phyloP scores from a whole-genome alignment of 2,797 vertebrate species.

The Rhodeus uyekii region DNA sequence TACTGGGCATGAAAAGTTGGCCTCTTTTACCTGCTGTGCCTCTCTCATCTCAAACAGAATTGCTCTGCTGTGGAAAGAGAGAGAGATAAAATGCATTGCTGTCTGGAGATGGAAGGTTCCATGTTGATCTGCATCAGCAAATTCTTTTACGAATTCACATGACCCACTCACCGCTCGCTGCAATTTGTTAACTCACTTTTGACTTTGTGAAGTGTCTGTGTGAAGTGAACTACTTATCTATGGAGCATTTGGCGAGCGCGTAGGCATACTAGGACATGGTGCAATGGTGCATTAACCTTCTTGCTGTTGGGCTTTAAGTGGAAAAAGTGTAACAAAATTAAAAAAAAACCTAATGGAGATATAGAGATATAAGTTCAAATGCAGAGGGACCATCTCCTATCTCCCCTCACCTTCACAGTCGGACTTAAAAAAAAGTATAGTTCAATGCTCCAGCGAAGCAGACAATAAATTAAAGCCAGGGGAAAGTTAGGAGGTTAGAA shows the following conservation, averaged over 20 bases:
- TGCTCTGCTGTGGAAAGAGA: slow-evolving; percentile 2
- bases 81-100: neutral
- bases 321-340: neutral
- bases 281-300: slow-evolving; percentile 43
- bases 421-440: slow-evolving; percentile 23
- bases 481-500: slow-evolving; percentile 21
- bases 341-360: slow-evolving; percentile 9
- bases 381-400: slow-evolving; percentile 22
- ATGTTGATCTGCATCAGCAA: slow-evolving; percentile 17
- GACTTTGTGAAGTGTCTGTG: slow-evolving; percentile 42
- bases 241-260: slow-evolving; percentile 10
- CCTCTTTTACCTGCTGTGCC: neutral
- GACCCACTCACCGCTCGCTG: neutral
- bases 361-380: slow-evolving; percentile 27
- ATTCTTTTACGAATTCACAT: slow-evolving; percentile 11
- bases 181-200: slow-evolving; percentile 42
- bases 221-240: slow-evolving; percentile 13
- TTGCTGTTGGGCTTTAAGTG: slow-evolving; percentile 7
- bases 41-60: slow-evolving; percentile 23
- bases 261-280: slow-evolving; percentile 19
- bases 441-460: slow-evolving; percentile 32
- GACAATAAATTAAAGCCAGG: slow-evolving; percentile 30
- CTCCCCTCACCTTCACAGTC: slow-evolving; percentile 43
- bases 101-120: neutral
- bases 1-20: neutral